A percentile compares a stretch with the other conserved stretches of the same genome.
Conservation (phyloP, 1,140 invertebrate species). For the Drosophila albomicans region DNA sequence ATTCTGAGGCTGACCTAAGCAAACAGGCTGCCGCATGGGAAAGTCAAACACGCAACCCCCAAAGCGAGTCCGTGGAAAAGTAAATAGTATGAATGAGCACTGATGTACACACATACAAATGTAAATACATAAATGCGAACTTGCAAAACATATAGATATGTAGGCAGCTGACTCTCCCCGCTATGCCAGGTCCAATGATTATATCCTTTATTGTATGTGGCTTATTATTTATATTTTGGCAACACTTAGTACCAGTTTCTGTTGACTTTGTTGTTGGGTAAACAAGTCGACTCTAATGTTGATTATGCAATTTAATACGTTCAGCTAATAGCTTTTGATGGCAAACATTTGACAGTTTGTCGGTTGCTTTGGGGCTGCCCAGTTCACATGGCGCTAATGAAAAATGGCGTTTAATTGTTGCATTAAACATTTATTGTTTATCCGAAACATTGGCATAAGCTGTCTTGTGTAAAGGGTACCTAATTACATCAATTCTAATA, state of each 20-base stretch:
- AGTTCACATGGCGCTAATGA: constrained; percentile 16
- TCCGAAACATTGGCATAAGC: constrained; percentile 34
- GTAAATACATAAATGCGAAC: constrained; percentile 7
- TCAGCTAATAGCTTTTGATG: constrained; percentile 68
- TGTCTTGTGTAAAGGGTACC: constrained; percentile 6
- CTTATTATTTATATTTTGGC: constrained; percentile 69
- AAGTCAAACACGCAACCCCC: constrained; percentile 57
- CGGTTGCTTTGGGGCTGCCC: constrained; percentile 21
- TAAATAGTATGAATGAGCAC: constrained; percentile 60
- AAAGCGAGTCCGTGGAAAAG: constrained; percentile 39
- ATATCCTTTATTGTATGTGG: constrained; percentile 30
- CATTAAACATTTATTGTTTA: constrained; percentile 63
- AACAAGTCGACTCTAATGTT: constrained; percentile 55
- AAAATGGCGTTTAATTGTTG: constrained; percentile 58
- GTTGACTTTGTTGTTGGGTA: constrained; percentile 46
- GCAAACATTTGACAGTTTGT: constrained; percentile 61
- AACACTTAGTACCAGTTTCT: constrained; percentile 20
- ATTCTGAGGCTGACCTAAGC: constrained; percentile 45
- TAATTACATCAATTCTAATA: neutral
- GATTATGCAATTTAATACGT: constrained; percentile 71
- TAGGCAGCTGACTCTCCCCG: constrained; percentile 26
- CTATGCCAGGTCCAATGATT: neutral
- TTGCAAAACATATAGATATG: neutral
- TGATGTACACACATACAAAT: neutral
- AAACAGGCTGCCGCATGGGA: constrained; percentile 68